Evolutionary conservation across 37 sponge, comb jelly and placozoan species (phyloP), one percentile per base, ranked within the genome.

Genomic region (Bolinopsis microptera): DNA sequence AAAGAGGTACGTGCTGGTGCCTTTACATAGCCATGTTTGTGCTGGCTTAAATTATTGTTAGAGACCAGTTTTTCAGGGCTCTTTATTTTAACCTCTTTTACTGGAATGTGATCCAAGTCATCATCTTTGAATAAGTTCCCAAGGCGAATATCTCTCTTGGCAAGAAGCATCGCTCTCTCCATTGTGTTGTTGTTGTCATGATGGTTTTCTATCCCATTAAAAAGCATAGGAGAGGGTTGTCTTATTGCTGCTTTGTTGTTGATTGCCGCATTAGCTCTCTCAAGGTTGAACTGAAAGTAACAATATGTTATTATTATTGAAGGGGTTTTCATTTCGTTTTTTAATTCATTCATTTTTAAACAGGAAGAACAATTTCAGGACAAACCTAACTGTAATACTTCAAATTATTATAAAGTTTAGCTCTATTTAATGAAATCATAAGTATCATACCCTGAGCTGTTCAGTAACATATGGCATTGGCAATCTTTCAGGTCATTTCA

Each of bases 381-480:
- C n/a, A n/a, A n/a, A n/a, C n/a, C n/a, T n/a, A n/a, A n/a, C n/a
- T n/a, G n/a, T n/a, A n/a, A n/a, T n/a, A n/a, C n/a, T n/a, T n/a
- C n/a, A n/a, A 48, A 48, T 48, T 48, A 13, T 48, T 48, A 48
- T 48, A 13, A 48, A 48, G 13, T 18, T 48, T 48, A 48, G 61
- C n/a, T n/a, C n/a, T n/a, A n/a, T n/a, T n/a, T n/a, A 61, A 61
- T 61, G 68, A 61, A 61, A 61, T 61, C 9, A 61, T 9, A 18
- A 61, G 68, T 61, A 61, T 61, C 74, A 16, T 35, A 77, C 80
- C 33, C 1, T 86, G 9, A 86, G 31, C 61, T 86, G 90, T 27
- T 86, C 90, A 24, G 36, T 38, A 24, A 86, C 90, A 86, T 86
- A 86, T 41, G 90, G 90, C 90, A 86, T 86, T 16, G 23, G 82